Evolutionary conservation across 1,140 invertebrate genomes (phyloP).

Genomic region (Dendrolimus punctatus): DNA sequence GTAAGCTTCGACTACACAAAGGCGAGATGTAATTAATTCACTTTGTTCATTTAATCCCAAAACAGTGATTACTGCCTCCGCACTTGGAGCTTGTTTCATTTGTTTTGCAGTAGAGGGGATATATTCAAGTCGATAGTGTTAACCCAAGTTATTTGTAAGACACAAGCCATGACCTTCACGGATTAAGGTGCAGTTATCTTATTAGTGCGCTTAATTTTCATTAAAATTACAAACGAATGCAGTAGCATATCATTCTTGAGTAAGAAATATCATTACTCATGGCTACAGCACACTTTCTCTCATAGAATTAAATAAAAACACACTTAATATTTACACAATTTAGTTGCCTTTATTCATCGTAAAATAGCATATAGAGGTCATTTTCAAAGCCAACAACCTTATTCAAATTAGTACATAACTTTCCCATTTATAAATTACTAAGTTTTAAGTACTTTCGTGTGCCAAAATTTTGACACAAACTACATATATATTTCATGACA

Average conservation of each 20-base stretch:
- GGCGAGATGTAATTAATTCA: too few relatives aligned
- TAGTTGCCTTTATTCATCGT: too few relatives aligned
- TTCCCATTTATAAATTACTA: slow-evolving; percentile 4
- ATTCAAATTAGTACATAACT: slow-evolving; percentile 17
- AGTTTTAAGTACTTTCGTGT: slow-evolving; percentile 1
- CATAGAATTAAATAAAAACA: too few relatives aligned
- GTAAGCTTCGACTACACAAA: too few relatives aligned
- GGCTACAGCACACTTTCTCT: too few relatives aligned
- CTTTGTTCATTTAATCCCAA: too few relatives aligned
- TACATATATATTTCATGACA: not conserved
- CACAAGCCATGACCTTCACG: slow-evolving; percentile 10
- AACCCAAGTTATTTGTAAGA: slow-evolving; percentile 15
- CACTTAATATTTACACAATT: too few relatives aligned
- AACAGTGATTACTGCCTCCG: too few relatives aligned
- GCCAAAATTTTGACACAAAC: not conserved
- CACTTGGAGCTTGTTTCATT: too few relatives aligned
- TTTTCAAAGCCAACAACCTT: slow-evolving; percentile 27
- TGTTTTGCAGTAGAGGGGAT: too few relatives aligned
- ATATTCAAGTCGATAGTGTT: slow-evolving; percentile 8
- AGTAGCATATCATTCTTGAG: too few relatives aligned
- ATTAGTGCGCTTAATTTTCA: slow-evolving; percentile 17
- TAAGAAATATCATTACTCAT: too few relatives aligned
- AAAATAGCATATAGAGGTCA: slow-evolving; percentile 15
- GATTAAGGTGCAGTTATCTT: slow-evolving; percentile 17
- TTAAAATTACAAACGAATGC: slow-evolving; percentile 7